Base-by-base conservation (phyloP, 2,113 vertebrate species). In the Hepsetus odoe region DNA sequence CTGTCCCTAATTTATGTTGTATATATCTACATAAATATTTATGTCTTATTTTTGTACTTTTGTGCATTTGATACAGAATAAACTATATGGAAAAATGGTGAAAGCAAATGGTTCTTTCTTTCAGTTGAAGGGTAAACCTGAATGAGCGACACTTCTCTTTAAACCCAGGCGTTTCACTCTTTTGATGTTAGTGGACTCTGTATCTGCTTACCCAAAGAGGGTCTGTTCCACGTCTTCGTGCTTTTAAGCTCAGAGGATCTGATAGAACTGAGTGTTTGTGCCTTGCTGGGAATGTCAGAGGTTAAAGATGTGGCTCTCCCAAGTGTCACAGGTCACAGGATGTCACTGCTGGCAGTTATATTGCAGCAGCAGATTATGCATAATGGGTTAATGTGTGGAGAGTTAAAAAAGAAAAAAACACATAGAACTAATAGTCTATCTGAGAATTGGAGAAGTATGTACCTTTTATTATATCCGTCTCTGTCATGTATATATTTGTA, bases 1-100 rank as follows among this genome's bases (percentile, higher is more conserved):
- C 28, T 42, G n/a, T 86, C 69, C 74, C 8, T 88, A 87, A 89
- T 35, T 88, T 90, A 90, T 89, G 42, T 71, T 84, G 80, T 85
- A 83, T 74, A 83, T 59, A 75, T 85, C 68, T 84, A 84, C 72
- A 85, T 86, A 88, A 74, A 80, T 81, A 84, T 75, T 84, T 82
- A 85, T 87, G 69, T 84, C 83, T 73, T 83, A 83, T 80, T 80
- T 71, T 81, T 79, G 62, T 85, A 87, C 80, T 86, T 83, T 83
- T 84, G 77, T 86, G 87, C 73, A 80, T 72, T 72, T 77, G 61
- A 59, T 59, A 80, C 74, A 77, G 65, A 81, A 82, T 82, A 80
- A 82, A 85, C 24, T 32, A 61, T 77, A 68, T 76, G 30, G 40
- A 62, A 72, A 83, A 72, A 44, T 4, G 59, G 59, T 11, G 26